phyloP scores from a whole-genome alignment of 2,113 vertebrate genomes.

The Nicator chloris region DNA sequence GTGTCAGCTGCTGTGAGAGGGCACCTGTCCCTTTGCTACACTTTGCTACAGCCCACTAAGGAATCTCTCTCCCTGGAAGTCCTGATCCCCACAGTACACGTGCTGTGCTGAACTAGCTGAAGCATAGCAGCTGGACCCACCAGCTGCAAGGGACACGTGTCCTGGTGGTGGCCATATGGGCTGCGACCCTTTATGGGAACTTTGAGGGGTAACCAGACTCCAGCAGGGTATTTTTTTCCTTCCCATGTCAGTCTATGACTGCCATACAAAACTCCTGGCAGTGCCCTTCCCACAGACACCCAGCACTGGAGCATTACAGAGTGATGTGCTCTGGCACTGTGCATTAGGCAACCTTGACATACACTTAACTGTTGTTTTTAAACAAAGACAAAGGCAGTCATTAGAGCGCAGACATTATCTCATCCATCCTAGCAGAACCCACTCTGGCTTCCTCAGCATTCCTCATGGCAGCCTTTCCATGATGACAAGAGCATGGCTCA shows the following conservation, averaged over 20 bases:
- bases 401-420: background rate
- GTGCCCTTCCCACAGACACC: background rate
- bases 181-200: background rate
- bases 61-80: background rate
- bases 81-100: background rate
- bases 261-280: background rate
- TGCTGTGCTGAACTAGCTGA: background rate
- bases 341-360: background rate
- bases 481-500: background rate
- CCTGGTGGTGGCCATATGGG: background rate
- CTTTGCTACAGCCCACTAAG: background rate
- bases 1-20: background rate
- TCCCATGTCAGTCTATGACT: background rate
- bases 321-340: background rate
- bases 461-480: background rate
- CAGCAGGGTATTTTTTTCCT: background rate
- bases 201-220: background rate
- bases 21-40: background rate
- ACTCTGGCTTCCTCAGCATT: background rate
- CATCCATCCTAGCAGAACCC: background rate
- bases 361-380: background rate
- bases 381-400: conserved; percentile 13
- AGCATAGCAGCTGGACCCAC: background rate
- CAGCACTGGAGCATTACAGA: fast-evolving
- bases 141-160: fast-evolving